A percentile compares a stretch with the other conserved stretches of the same genome.
Conservation (phyloP, 2,797 vertebrate genomes). For the Lutjanus argentimaculatus region DNA sequence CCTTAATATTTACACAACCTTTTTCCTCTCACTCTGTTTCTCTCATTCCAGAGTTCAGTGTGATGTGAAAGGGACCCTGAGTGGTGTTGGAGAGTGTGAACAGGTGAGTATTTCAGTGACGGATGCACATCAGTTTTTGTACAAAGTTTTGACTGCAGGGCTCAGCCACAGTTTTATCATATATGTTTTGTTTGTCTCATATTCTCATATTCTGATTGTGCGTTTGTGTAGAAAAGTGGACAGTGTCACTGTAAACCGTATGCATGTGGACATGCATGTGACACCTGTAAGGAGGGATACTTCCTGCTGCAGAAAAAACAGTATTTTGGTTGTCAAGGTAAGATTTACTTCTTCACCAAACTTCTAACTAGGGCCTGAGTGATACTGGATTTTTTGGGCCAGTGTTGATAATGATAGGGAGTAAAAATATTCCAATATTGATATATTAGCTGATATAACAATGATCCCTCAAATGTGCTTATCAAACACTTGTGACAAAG, state of each 20-base stretch:
- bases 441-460: no score
- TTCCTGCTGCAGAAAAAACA: conserved; percentile 88
- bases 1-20: conserved; percentile 41
- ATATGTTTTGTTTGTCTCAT: not conserved
- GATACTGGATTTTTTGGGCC: no score
- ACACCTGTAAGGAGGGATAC: conserved; percentile 90
- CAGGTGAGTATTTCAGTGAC: conserved; percentile 86
- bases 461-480: no score
- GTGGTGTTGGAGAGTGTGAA: conserved; percentile 91
- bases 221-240: conserved; percentile 85
- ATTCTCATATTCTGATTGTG: conserved; percentile 2
- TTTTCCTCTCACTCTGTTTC: conserved; percentile 10
- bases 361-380: not conserved
- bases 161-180: not conserved
- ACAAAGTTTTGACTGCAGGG: no score
- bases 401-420: no score
- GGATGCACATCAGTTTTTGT: not conserved
- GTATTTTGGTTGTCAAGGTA: conserved; percentile 96
- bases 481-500: no score
- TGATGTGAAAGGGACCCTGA: conserved; percentile 91
- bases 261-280: conserved; percentile 87
- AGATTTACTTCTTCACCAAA: conserved; percentile 19
- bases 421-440: no score
- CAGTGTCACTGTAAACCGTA: conserved; percentile 92
- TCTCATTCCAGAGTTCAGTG: conserved; percentile 89